These are phyloP conservation scores for Zaprionus capensis DNA, from an alignment of 1,140 invertebrate genomes.

Conservation along the genomic window DNA sequence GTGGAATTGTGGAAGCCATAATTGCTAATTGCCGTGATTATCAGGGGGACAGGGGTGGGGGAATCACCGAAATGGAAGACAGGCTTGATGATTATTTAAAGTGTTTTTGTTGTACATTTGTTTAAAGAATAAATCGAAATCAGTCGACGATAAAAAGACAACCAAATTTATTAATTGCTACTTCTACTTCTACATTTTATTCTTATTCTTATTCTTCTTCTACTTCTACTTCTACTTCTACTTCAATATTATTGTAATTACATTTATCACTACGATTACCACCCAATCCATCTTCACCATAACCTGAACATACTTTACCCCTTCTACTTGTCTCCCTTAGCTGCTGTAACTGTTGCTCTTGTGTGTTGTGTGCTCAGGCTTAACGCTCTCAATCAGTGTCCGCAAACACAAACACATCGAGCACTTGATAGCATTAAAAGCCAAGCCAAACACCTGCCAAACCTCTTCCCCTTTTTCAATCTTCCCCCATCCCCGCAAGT, in stretches of 20 bases:
- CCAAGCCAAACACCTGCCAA: conserved; percentile 42
- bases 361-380: conserved; percentile 8
- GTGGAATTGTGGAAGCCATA: conserved; percentile 39
- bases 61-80: conserved; percentile 19
- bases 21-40: conserved; percentile 80
- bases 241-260: too few relatives aligned
- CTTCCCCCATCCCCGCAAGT: not conserved
- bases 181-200: not conserved
- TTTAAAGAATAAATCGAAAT: not conserved
- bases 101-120: not conserved
- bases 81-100: not conserved
- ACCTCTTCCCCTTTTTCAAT: not conserved
- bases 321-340: not conserved
- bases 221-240: too few relatives aligned
- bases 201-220: too few relatives aligned
- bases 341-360: conserved; percentile 10
- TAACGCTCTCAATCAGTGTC: conserved; percentile 40
- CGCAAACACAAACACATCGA: conserved; percentile 15
- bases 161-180: not conserved
- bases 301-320: too few relatives aligned
- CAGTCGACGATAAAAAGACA: not conserved
- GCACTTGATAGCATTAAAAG: conserved; percentile 36
- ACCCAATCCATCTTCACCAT: too few relatives aligned
- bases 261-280: too few relatives aligned
- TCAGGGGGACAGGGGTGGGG: conserved; percentile 16